Base-by-base conservation (phyloP, 92 coral and sea anemone genomes). In the Paragorgia papillata region DNA sequence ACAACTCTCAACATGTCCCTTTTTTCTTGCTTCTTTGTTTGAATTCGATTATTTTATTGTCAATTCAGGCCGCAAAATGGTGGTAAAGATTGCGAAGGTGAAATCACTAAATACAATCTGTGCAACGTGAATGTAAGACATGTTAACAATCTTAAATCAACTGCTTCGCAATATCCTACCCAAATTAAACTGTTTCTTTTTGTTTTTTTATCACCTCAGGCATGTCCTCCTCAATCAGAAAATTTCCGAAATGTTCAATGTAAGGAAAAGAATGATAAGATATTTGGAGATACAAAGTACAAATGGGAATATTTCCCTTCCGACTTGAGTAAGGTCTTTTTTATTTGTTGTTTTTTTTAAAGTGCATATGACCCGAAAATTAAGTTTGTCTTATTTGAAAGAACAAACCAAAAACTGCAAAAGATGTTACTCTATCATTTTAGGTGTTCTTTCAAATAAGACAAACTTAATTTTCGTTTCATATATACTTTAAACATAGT, bases 291-390 rank as follows among this genome's bases (percentile, higher is more conserved):
- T 58, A 92, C 86, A 80, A 88, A 85, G 40, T 91, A 91, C 81
- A 89, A 89, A 57, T 91, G 97, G 97, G 94, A 89, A 74, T 91
- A 86, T 85, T 86, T 89, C 26, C 94, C 93, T 14, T 91, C 97
- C 10, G 86, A 88, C 27, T 86, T 91, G 59, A 88, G 97, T 91
- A 83, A 69, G 86, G 69, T 31, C 17, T 34, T 9, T 22, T 5
- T 12, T 13, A 12, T 46, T 13, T 46, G n/a, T 46, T n/a, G 13
- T 69, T 69, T 14, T 14, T 69, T n/a, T n/a, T n/a, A n/a, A n/a
- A n/a, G n/a, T n/a, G n/a, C n/a, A n/a, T n/a, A n/a, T n/a, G n/a
- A n/a, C n/a, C n/a, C n/a, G n/a, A n/a, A n/a, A n/a, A n/a, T n/a
- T n/a, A n/a, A n/a, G n/a, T n/a, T n/a, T n/a, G n/a, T n/a, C n/a